Base-by-base conservation (phyloP, 2,888 invertebrate species). In the Diplolepis rosae region DNA sequence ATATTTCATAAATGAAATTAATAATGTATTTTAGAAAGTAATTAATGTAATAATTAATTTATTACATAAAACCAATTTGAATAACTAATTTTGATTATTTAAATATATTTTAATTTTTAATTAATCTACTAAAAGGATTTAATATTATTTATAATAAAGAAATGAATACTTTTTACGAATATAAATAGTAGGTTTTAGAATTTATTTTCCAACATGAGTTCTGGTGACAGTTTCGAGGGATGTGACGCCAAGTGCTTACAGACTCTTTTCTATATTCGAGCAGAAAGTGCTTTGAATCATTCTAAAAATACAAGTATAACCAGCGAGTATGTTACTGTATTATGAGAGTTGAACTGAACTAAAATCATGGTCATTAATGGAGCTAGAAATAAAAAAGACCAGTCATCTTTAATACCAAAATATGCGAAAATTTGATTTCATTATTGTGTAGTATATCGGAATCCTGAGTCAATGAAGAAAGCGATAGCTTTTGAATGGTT, bases 301-400 rank as follows among this genome's bases (percentile, higher is more conserved):
- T 22, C 51, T 72, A 67, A 66, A 51, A 65, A 67, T 72, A 56
- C 39, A 48, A 6, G 48, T 65, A 66, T 48, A 39, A 52, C 13
- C 48, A 22, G 24, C 61, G 22, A 65, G 11, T 39, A 5, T 39
- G 61, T 61, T 39, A 39, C 61, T 39, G 61, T 61, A 61, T 39
- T 39, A 61, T 61, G 61, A 61, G 35, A 61, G 24, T 61, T 13
- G 27, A 61, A 61, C 15, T 35, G 11, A 61, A 35, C 61, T 61
- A 61, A 61, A 61, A 61, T 61, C 39, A 18, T n/a, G 24, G 27
- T 39, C 61, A 39, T 39, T 39, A 61, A 61, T 39, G 39, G 39
- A 24, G 5, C 4, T 24, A 4, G n/a, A 24, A 39, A 24, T 24
- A 39, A 39, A 39, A 61, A 61, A n/a, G 39, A 22, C 35, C n/a